Evolutionary conservation across 2,888 invertebrate species (phyloP).

Genomic region (Phyllotreta striolata): DNA sequence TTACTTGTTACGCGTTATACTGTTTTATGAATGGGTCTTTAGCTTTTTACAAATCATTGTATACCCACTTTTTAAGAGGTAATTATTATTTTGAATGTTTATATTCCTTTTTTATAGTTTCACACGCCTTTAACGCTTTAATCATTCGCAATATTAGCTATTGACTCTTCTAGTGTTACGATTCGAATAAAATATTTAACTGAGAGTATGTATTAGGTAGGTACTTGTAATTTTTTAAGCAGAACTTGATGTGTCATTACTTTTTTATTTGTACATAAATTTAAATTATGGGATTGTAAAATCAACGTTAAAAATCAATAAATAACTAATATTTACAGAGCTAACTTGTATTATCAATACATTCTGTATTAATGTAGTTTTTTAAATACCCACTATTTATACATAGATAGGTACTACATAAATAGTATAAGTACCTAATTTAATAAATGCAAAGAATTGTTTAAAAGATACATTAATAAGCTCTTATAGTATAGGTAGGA

Average conservation of each 20-base stretch:
- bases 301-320: neutral
- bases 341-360: too few species aligned
- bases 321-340: too few species aligned
- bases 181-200: constrained; percentile 12
- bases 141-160: constrained; percentile 12
- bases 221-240: neutral
- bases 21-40: constrained; percentile 31
- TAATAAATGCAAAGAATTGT: too few species aligned
- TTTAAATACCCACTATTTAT: too few species aligned
- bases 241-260: neutral
- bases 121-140: constrained; percentile 15
- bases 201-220: neutral
- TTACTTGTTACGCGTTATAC: constrained; percentile 32
- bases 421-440: too few species aligned
- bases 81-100: constrained; percentile 27
- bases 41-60: constrained; percentile 30
- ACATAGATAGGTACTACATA: too few species aligned
- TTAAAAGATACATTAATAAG: too few species aligned
- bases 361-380: too few species aligned
- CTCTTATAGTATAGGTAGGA: too few species aligned
- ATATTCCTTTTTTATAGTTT: constrained; percentile 20
- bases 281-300: neutral
- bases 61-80: constrained; percentile 25
- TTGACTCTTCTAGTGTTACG: constrained; percentile 12
- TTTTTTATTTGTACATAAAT: too few species aligned